Evolutionary conservation across 2,888 invertebrate species (phyloP), one percentile per base, ranked within the genome.

Genomic region (Campoplex capitator): DNA sequence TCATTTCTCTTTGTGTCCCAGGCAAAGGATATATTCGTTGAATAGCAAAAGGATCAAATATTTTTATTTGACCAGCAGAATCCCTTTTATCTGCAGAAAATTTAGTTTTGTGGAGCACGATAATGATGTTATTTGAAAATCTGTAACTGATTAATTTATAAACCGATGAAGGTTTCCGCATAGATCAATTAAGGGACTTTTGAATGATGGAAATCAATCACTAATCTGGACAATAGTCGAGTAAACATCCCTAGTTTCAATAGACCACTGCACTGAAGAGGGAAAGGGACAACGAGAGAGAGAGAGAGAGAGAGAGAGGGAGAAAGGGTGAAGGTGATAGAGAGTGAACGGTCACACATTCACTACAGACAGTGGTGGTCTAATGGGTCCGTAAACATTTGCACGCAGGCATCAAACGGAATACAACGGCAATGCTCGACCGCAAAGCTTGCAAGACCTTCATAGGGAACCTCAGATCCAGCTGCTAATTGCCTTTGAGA

Each of bases 361-460:
- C 73, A 76, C 74, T 73, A 42, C 78, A 83, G 79, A 83, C 84
- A 84, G 79, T 83, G 58, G 78, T 83, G 88, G 82, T 89, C 88
- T 93, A 93, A 93, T 93, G 91, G 91, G 86, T 90, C 85, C 85
- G 92, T 91, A 92, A 93, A 93, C 91, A 92, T 93, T 93, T 92
- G 91, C 88, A 88, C 86, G 89, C 85, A 83, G 88, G 88, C 91
- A 93, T 93, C 93, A 93, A 93, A 93, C 92, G 92, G 92, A 91
- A 92, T 92, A 88, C 86, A 87, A 78, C 83, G 78, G 77, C 81
- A 84, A 84, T 77, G 83, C 85, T 48, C 76, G 45, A 84, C 88
- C 83, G 75, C 79, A 74, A 71, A 77, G 82, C 83, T 88, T 82
- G 85, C 76, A 35, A 65, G 73, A 38, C 73, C 74, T 74, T 56